These are phyloP conservation scores for Formicarius rufipectus DNA, from an alignment of 2,113 vertebrate species.

Conservation along the genomic window DNA sequence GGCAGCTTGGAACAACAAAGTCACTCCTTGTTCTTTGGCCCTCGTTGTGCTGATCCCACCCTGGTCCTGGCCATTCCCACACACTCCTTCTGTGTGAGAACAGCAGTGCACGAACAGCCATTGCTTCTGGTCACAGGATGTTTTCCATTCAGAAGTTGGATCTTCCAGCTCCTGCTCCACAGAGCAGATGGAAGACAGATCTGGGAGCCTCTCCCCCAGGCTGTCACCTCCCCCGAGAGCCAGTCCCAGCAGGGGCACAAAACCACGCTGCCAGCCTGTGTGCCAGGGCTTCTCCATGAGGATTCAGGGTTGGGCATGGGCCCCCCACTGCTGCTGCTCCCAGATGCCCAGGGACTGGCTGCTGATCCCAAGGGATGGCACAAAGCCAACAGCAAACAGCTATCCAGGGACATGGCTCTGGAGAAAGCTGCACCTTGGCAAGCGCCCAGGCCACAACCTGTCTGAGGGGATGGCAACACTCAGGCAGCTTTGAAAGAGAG, in stretches of 20 bases:
- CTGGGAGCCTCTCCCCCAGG: background rate
- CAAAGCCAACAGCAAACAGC: background rate
- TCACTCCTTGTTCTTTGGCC: background rate
- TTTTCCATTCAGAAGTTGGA: accelerated
- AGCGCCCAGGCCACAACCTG: background rate
- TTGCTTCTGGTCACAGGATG: background rate
- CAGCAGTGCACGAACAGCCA: background rate
- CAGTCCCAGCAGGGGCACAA: background rate
- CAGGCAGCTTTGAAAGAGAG: background rate
- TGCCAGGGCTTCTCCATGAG: accelerated
- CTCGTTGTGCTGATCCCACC: background rate
- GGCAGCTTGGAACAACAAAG: background rate
- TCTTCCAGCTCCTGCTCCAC: background rate
- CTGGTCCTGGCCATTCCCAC: background rate
- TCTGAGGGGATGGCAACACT: background rate
- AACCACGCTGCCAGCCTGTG: background rate
- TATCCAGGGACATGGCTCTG: background rate
- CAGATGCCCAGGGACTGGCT: background rate
- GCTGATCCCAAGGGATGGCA: background rate
- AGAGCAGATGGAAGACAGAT: background rate
- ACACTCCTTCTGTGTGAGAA: background rate
- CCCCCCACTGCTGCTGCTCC: background rate
- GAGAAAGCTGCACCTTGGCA: background rate
- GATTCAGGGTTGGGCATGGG: accelerated
- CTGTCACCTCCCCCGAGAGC: background rate